These are phyloP conservation scores for Nyctalus aviator DNA, from an alignment of 2,797 vertebrate genomes.

Conservation along the genomic window DNA sequence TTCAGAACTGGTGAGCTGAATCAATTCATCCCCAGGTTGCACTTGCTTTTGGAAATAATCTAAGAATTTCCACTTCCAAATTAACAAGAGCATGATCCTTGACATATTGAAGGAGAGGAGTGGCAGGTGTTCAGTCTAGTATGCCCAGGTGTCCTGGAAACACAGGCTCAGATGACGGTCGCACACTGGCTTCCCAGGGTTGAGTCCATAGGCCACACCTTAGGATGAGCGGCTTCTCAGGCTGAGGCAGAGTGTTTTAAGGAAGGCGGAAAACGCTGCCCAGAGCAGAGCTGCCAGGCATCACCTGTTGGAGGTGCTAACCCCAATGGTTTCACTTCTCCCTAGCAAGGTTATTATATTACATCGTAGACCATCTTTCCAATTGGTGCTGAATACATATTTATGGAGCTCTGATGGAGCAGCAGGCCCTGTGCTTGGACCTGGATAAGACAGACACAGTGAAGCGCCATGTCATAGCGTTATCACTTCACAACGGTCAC, in stretches of 20 bases:
- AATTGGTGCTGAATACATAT: neutral
- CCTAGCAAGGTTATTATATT: neutral
- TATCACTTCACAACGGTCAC: neutral
- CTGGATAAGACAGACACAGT: neutral
- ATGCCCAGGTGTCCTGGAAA: neutral
- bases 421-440: neutral
- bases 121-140: neutral
- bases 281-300: neutral
- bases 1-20: constrained; percentile 48
- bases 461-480: neutral
- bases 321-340: neutral
- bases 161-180: neutral
- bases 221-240: neutral
- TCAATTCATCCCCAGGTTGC: neutral
- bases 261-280: neutral
- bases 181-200: neutral
- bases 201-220: neutral
- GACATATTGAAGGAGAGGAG: neutral
- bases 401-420: neutral
- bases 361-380: neutral
- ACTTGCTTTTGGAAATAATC: constrained; percentile 21
- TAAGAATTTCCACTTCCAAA: neutral
- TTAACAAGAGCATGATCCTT: neutral
- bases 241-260: neutral
- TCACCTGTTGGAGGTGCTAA: neutral